phyloP scores from a whole-genome alignment of 2,888 invertebrate species.

The Stenurella melanura region DNA sequence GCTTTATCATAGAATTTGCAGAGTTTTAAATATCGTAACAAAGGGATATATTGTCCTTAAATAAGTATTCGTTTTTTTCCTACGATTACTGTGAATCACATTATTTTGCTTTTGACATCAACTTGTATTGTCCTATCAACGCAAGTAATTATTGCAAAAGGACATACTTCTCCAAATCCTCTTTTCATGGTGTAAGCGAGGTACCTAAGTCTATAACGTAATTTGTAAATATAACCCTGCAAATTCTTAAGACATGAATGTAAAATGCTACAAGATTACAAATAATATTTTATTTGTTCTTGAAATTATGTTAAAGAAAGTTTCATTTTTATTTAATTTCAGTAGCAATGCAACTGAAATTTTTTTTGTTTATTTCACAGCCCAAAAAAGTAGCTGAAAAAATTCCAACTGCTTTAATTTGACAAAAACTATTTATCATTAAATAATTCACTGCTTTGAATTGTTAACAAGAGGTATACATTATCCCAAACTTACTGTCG shows the following conservation, averaged over 20 bases:
- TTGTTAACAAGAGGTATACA: too few relatives aligned
- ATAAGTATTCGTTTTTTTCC: background rate
- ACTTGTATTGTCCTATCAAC: background rate
- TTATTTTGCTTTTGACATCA: background rate
- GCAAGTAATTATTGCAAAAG: background rate
- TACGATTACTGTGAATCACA: background rate
- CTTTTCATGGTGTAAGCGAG: background rate
- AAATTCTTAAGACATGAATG: constrained; percentile 2
- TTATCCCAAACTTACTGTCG: too few relatives aligned
- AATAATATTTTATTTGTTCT: background rate
- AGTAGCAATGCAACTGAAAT: too few relatives aligned
- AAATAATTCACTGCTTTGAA: too few relatives aligned
- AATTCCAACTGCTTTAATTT: background rate
- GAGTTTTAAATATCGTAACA: constrained; percentile 11
- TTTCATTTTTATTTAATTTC: too few relatives aligned
- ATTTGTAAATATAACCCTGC: background rate
- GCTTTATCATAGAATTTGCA: constrained; percentile 37
- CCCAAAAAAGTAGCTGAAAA: background rate
- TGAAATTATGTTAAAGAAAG: background rate
- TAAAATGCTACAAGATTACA: constrained; percentile 11
- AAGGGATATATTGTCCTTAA: background rate
- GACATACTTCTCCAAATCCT: background rate
- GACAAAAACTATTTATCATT: too few relatives aligned
- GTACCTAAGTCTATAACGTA: background rate
- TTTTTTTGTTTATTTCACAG: background rate